A percentile compares a stretch with the other conserved stretches of the same genome.
Conservation (phyloP, 2,113 vertebrate genomes). For the rat (Rattus norvegicus) region DNA sequence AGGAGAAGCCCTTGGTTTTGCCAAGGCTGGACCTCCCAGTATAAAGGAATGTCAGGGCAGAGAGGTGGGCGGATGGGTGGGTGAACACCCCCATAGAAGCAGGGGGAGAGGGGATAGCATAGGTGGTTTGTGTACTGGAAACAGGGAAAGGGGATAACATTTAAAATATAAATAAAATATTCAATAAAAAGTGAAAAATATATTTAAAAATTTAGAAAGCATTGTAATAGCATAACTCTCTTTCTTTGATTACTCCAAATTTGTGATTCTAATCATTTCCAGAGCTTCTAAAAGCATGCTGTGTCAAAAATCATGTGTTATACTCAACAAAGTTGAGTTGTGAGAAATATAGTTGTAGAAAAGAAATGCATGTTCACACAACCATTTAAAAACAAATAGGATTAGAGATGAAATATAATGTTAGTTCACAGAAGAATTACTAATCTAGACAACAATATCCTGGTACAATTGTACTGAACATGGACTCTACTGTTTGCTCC, state of each 20-base stretch:
- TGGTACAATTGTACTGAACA: background rate
- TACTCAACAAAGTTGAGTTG: background rate
- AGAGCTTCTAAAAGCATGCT: background rate
- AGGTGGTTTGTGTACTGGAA: no score
- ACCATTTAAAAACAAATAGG: background rate
- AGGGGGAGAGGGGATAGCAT: no score
- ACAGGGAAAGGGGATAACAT: no score
- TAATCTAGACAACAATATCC: background rate
- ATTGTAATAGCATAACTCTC: background rate
- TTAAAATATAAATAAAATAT: no score
- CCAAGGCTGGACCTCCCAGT: no score
- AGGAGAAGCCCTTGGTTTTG: no score
- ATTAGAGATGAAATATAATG: background rate
- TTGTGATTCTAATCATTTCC: background rate
- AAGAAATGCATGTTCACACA: background rate
- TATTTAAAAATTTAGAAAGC: no score
- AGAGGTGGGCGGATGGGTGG: no score
- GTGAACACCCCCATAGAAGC: no score
- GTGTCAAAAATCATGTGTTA: background rate
- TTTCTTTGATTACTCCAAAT: background rate
- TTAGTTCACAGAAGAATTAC: background rate
- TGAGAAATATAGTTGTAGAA: background rate
- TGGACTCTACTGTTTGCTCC: background rate
- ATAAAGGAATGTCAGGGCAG: no score
- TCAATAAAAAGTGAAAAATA: no score